phyloP scores from a whole-genome alignment of 2,888 invertebrate genomes.

The Drosophila falleni region DNA sequence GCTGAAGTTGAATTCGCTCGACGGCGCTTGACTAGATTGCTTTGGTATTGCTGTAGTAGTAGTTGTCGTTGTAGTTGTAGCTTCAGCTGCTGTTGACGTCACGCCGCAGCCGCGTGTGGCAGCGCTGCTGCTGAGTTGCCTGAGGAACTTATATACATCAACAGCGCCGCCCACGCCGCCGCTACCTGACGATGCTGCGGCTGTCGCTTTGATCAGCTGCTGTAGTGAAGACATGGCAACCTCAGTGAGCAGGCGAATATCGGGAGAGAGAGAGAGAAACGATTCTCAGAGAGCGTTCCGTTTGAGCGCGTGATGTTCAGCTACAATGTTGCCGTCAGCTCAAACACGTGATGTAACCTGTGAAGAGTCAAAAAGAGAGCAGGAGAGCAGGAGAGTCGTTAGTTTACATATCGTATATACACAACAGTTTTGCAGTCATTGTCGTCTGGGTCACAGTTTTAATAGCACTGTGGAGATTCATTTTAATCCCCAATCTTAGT shows the following conservation, averaged over 20 bases:
- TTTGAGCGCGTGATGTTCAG: constrained; percentile 50
- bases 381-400: constrained; percentile 20
- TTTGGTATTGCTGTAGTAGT: constrained; percentile 48
- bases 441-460: constrained; percentile 12
- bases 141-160: constrained; percentile 66
- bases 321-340: constrained; percentile 47
- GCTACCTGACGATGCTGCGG: constrained; percentile 40
- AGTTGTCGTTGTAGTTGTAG: constrained; percentile 45
- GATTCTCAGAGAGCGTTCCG: constrained; percentile 4
- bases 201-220: constrained; percentile 79
- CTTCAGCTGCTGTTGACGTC: constrained; percentile 58
- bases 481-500: neutral
- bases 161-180: constrained; percentile 56
- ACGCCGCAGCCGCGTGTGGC: constrained; percentile 33
- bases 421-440: constrained; percentile 14
- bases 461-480: neutral
- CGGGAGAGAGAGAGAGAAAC: constrained; percentile 25
- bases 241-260: neutral
- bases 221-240: constrained; percentile 78
- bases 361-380: constrained; percentile 25
- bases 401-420: constrained; percentile 13
- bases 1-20: constrained; percentile 61
- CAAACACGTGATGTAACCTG: constrained; percentile 61
- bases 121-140: constrained; percentile 47
- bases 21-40: constrained; percentile 71